Evolutionary conservation across 2,113 vertebrate species (phyloP), one percentile per base, ranked within the genome.

Genomic region (Zingel zingel): DNA sequence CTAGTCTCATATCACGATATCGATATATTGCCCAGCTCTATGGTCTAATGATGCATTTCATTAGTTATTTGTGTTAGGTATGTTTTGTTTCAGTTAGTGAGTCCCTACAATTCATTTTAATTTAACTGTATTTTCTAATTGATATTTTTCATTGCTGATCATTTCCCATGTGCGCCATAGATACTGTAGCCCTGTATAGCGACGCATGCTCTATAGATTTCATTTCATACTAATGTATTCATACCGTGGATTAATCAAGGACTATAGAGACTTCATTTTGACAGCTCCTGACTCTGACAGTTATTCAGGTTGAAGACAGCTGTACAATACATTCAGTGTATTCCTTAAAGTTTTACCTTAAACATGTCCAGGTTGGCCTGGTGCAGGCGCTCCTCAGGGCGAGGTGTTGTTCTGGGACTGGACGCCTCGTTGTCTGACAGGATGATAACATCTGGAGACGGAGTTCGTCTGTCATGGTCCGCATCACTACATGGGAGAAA

Each of bases 371-470:
- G 90, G 88, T 99, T 99, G 30, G 97, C 97, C 1, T 96, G 96
- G 84, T 97, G 97, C 30, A 97, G 94, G 23, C 97, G 94, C 74
- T 99, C 98, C 72, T 99, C 98, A 16, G 96, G 96, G 1, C 95
- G 95, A 13, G 97, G 97, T n/a, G 95, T 96, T 71, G 96, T 96
- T 15, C 97, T 96, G 45, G 98, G 98, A 85, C 98, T 99, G 75
- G 98, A 98, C 0, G 97, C 98, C 79, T 99, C 98, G 11, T 99
- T 99, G 84, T 99, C 98, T 0, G 98, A 99, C 76, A 99, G 95
- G 84, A 99, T 97, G 62, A 99, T 99, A 68, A 99, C 94, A 11
- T 99, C 98, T 0, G 98, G 98, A 0, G 98, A 99, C 0, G 98
- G 98, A 36, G 98, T 98, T 74, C 97, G 87, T 13, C 97, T 95